Evolutionary conservation across 2,113 vertebrate genomes (phyloP).

Genomic region (Malurus melanocephalus): DNA sequence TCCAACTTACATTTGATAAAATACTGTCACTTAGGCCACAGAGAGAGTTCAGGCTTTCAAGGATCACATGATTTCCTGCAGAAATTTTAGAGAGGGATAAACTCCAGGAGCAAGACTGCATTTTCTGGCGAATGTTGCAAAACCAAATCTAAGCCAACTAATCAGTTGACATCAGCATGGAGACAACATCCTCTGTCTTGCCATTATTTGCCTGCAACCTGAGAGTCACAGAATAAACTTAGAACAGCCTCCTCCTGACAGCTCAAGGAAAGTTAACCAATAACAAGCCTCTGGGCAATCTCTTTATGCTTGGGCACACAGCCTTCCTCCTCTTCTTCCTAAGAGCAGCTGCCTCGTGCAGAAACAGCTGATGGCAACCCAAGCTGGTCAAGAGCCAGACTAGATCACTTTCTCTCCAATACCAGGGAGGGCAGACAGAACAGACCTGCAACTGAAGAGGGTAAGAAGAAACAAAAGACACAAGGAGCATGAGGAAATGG

Average conservation of each 20-base stretch:
- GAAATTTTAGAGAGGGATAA: neutral
- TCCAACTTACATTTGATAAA: neutral
- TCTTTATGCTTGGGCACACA: neutral
- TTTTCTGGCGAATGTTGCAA: neutral
- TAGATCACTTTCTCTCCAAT: constrained; percentile 44
- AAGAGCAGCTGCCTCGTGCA: constrained; percentile 33
- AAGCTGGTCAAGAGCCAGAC: constrained; percentile 31
- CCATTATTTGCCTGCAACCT: neutral
- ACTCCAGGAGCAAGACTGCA: neutral
- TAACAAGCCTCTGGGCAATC: neutral
- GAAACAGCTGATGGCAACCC: constrained; percentile 47
- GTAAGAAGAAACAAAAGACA: neutral
- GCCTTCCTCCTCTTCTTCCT: neutral
- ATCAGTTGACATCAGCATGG: neutral
- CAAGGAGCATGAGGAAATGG: neutral
- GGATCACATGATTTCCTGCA: neutral
- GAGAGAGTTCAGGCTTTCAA: neutral
- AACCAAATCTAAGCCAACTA: neutral
- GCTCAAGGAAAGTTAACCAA: neutral
- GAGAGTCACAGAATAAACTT: neutral
- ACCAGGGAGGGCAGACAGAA: constrained; percentile 44
- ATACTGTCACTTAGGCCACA: neutral
- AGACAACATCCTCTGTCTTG: neutral
- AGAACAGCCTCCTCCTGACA: constrained; percentile 11
- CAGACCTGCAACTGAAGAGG: neutral